These are phyloP conservation scores for Heterohyrax brucei DNA, from an alignment of 2,797 vertebrate genomes.

Conservation along the genomic window DNA sequence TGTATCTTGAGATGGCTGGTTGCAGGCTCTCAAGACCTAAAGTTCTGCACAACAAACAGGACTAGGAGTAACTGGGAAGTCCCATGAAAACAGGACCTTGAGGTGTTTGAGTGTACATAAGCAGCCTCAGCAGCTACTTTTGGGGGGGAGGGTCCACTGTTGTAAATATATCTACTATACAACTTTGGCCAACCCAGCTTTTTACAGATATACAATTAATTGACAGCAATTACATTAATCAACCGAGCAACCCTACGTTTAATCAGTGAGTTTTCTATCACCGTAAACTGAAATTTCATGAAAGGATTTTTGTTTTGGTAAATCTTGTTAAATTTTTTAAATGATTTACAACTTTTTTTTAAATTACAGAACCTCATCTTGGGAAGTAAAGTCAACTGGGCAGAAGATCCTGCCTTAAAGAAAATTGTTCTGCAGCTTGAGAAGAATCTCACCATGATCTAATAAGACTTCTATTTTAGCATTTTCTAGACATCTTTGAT, in stretches of 20 bases:
- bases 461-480: conserved; percentile 22
- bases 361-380: conserved; percentile 89
- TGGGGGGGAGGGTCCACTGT: not conserved
- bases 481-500: rapidly evolving
- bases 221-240: not conserved
- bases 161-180: not conserved
- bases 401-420: conserved; percentile 88
- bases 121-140: not conserved
- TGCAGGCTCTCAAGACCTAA: not conserved
- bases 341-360: conserved; percentile 41
- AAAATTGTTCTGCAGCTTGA: conserved; percentile 89
- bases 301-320: not conserved
- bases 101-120: not conserved
- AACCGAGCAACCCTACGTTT: not conserved
- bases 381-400: conserved; percentile 91
- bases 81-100: too few species aligned
- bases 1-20: not conserved
- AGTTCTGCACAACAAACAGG: not conserved
- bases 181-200: not conserved
- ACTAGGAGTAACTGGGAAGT: too few species aligned
- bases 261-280: not conserved
- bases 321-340: conserved; percentile 28
- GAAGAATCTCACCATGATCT: conserved; percentile 71
- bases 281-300: not conserved
- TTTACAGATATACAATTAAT: not conserved